Percentiles rank a stretch among this genome's conserved stretches.
Conservation (phyloP, 2,888 invertebrate species). For the Torymus auratus region DNA sequence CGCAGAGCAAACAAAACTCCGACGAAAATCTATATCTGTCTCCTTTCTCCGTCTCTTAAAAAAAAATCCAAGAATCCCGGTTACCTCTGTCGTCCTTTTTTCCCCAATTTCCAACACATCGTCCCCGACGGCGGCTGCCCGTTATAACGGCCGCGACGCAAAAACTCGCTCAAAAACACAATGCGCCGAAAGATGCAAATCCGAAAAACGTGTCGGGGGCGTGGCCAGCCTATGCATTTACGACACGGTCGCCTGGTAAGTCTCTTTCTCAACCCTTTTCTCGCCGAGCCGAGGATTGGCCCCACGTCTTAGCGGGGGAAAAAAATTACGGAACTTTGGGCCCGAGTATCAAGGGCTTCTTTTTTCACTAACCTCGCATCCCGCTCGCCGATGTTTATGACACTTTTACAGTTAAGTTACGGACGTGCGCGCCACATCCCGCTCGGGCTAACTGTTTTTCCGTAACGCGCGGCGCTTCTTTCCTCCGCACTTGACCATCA, state of each 20-base stretch:
- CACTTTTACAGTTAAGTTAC: conserved; percentile 50
- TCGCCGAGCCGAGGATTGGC: no score
- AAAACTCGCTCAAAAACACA: conserved; percentile 25
- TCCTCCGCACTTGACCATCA: conserved; percentile 44
- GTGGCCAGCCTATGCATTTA: no score
- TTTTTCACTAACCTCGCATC: conserved; percentile 39
- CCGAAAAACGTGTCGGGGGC: background rate
- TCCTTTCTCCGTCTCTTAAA: background rate
- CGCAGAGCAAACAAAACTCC: conserved; percentile 33
- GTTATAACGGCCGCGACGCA: conserved; percentile 27
- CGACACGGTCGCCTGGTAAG: no score
- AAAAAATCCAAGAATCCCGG: conserved; percentile 17
- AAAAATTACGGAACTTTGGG: no score
- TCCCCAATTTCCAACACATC: conserved; percentile 4
- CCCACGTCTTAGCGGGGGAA: no score
- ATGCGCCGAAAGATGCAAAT: conserved; percentile 33
- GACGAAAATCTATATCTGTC: conserved; percentile 9
- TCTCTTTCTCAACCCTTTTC: conserved; percentile 36
- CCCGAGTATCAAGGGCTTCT: background rate
- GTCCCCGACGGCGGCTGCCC: background rate
- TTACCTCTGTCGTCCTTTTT: conserved; percentile 27
- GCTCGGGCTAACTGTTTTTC: conserved; percentile 47
- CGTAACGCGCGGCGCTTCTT: background rate
- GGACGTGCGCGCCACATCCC: conserved; percentile 17
- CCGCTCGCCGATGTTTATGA: conserved; percentile 40